Percentiles rank a stretch among this genome's conserved stretches.
Evolutionary conservation across 2,888 invertebrate species (phyloP).

Genomic region (Microplitis manilae): DNA sequence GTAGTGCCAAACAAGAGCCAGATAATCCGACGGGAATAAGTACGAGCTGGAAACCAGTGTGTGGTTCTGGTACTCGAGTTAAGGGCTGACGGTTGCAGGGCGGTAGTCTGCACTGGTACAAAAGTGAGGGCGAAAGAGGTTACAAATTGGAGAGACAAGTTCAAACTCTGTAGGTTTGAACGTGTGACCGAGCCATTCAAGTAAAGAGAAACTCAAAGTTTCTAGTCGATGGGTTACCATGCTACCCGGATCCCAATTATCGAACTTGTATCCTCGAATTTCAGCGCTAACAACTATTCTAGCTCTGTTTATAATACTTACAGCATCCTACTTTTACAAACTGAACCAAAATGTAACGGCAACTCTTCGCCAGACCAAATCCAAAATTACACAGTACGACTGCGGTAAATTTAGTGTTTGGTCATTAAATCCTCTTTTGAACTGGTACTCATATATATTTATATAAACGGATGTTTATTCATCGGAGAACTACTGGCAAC

Average conservation of each 20-base stretch:
- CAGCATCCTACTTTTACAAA: neutral
- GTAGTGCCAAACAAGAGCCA: neutral
- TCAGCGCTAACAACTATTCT: slow-evolving; percentile 42
- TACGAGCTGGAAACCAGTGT: slow-evolving; percentile 16
- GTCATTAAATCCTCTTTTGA: too few species aligned
- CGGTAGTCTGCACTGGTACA: neutral
- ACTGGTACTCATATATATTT: too few species aligned
- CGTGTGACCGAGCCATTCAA: slow-evolving; percentile 24
- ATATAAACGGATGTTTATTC: too few species aligned
- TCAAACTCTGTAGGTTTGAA: slow-evolving; percentile 8
- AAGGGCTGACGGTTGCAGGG: neutral
- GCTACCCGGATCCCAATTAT: slow-evolving; percentile 44
- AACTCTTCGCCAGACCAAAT: too few species aligned
- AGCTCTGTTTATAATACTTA: neutral
- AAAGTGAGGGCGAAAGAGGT: slow-evolving; percentile 1
- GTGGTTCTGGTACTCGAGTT: slow-evolving; percentile 20
- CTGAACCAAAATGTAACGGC: neutral
- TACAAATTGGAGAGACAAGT: neutral
- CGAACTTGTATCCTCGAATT: slow-evolving; percentile 48
- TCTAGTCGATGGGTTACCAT: slow-evolving; percentile 27
- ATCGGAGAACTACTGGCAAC: too few species aligned
- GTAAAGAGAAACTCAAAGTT: slow-evolving; percentile 37
- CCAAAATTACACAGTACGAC: too few species aligned
- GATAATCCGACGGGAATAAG: slow-evolving; percentile 11
- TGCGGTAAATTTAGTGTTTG: too few species aligned